Conservation (phyloP, 2,888 invertebrate genomes). For the Sepioteuthis lessoniana region DNA sequence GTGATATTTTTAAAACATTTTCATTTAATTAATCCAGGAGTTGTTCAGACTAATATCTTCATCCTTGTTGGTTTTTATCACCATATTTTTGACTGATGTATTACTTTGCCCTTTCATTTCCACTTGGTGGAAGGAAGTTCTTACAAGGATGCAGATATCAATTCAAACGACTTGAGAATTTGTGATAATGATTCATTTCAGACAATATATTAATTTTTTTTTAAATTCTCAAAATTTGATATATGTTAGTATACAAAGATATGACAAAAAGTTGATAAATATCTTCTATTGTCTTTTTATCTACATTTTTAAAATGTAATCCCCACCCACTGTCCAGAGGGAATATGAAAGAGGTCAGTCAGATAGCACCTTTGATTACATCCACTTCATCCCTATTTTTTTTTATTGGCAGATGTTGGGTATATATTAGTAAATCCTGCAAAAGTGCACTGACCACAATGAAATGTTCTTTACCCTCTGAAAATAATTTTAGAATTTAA, state of each 20-base stretch:
- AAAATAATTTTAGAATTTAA: too few species aligned
- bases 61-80: background rate
- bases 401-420: background rate
- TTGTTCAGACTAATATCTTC: background rate
- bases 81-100: background rate
- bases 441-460: too few species aligned
- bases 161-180: background rate
- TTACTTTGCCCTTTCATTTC: background rate
- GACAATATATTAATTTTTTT: background rate
- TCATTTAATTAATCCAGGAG: background rate
- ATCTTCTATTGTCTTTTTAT: background rate
- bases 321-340: background rate
- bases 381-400: background rate
- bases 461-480: too few species aligned
- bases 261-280: background rate
- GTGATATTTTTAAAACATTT: background rate
- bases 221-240: background rate
- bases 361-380: background rate
- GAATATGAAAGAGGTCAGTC: background rate
- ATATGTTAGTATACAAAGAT: background rate
- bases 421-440: too few species aligned
- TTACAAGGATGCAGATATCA: background rate
- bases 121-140: background rate
- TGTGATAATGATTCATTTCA: background rate
- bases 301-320: background rate